Evolutionary conservation across 2,888 invertebrate species (phyloP), one percentile per base, ranked within the genome.

Genomic region (Lochmaea capreae): DNA sequence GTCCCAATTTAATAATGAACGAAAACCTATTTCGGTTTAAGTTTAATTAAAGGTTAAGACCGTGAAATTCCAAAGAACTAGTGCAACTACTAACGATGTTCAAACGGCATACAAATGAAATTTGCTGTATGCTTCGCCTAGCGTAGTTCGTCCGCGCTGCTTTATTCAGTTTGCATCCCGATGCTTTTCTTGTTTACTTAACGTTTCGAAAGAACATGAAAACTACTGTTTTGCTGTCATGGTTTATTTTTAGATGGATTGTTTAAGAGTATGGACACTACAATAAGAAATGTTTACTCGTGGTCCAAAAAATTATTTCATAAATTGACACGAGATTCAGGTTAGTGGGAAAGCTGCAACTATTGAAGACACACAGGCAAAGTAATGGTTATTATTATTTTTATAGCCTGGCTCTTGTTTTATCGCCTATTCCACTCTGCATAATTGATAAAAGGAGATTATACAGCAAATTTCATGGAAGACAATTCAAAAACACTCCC

Each of bases 1-100:
- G 42, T 58, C 46, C 65, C 58, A 65, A 71, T 65, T 57, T n/a
- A 65, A 71, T 65, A 57, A 57, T 18, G 14, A 65, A 33, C 22
- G 58, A 43, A 58, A 71, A 62, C 46, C 58, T 33, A 71, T 58
- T 71, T 43, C 57, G 43, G 54, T 65, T 57, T 65, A 42, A 58
- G 57, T 71, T 71, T 71, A 71, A 71, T 71, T 71, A 71, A 71
- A 71, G 65, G 65, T 65, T 65, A 65, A 57, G 71, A 65, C 71
- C 71, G 63, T 65, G 63, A 67, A 67, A 67, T 46, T 59, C 43
- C 67, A 26, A 68, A 62, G 61, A 68, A 68, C 49, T 49, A 14
- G 43, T 26, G 59, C 58, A 67, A 67, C 59, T 67, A 67, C 59
- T 67, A 67, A 67, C 52, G 26, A 33, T 49, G 52, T 61, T 14